phyloP scores from a whole-genome alignment of 1,140 invertebrate species.

The Hormaphis cornu region DNA sequence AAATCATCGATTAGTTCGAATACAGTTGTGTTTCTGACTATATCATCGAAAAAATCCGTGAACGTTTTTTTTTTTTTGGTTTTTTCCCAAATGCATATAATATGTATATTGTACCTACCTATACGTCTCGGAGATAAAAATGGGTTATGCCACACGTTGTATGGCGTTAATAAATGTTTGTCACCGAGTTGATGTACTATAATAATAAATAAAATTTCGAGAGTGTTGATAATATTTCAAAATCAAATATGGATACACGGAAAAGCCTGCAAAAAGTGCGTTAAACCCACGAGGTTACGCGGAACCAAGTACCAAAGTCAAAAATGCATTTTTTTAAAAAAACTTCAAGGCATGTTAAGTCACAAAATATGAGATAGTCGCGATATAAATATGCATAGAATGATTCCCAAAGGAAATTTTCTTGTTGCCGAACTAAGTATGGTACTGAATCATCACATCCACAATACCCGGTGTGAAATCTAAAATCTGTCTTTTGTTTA shows the following conservation, averaged over 20 bases:
- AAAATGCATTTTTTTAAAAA: neutral
- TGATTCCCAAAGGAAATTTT: neutral
- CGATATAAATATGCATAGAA: neutral
- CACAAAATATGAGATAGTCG: neutral
- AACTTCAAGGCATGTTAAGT: neutral
- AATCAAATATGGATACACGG: neutral
- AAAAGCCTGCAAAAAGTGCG: neutral
- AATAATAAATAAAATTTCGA: neutral
- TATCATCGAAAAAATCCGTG: too few species aligned
- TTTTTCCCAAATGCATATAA: neutral
- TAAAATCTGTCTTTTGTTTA: too few species aligned
- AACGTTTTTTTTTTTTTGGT: neutral
- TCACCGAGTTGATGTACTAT: conserved; percentile 12
- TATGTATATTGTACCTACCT: too few species aligned
- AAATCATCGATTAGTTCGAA: too few species aligned
- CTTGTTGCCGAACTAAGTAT: neutral
- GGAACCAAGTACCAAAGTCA: neutral
- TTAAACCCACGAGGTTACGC: neutral
- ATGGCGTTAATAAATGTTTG: conserved; percentile 1
- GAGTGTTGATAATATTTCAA: neutral
- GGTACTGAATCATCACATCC: neutral
- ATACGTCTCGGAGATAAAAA: neutral
- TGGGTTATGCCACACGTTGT: neutral
- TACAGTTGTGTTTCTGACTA: too few species aligned
- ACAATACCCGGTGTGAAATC: neutral